Evolutionary conservation across 2,113 vertebrate genomes (phyloP), one percentile per base, ranked within the genome.

Genomic region (Hippocampus guttulatus): DNA sequence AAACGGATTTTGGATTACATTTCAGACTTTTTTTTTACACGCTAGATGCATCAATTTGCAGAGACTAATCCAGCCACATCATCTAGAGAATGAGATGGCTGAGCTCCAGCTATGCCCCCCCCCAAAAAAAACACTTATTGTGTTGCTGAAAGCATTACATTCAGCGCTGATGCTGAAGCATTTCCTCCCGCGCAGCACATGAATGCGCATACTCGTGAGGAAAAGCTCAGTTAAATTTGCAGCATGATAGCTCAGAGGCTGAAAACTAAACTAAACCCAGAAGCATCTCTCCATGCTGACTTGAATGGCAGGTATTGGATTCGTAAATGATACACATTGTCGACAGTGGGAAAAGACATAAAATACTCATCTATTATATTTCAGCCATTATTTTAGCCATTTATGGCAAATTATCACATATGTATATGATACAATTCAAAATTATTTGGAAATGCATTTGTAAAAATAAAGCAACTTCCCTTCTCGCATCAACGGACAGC

Each of bases 221-320:
- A 68, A 54, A 49, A 33, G 54, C 30, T 73, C 73, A 71, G 75
- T 67, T 75, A 73, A 85, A 72, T 75, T 70, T 66, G 49, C 73
- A 64, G 73, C 54, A 71, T 54, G 33, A 78, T 62, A 74, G 75
- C 54, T 68, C 10, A 15, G 68, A 63, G 71, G 69, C 60, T 77
- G 67, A 80, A 71, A 81, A 58, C 2, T 21, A 83, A 68, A 79
- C 75, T 80, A 84, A 82, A 68, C 63, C 69, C 45, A 65, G 71
- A 78, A 81, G 76, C 73, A 49, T 71, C 54, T 23, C 27, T 79
- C 65, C 70, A 73, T 71, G 69, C 75, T 76, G 76, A 74, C 54
- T 67, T 54, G 33, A 69, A 69, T 14, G 63, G 16, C 61, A 65
- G 64, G 51, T 69, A 61, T 66, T 43, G 52, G 30, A 68, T 65